Evolutionary conservation across 1,140 invertebrate genomes (phyloP), one percentile per base, ranked within the genome.

Genomic region (Chironomus striatipennis): DNA sequence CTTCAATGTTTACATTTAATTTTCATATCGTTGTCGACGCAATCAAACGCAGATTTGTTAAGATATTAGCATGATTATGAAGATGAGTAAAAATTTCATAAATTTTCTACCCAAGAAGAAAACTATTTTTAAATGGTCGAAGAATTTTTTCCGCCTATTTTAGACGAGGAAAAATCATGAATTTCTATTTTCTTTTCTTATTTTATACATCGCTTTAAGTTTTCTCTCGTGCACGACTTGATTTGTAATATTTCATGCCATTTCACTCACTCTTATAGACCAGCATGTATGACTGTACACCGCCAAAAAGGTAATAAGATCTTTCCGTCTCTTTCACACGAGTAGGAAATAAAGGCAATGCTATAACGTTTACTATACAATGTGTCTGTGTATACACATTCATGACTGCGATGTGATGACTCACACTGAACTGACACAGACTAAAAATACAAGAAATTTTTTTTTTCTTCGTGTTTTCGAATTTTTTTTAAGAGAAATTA

Each of bases 401-500:
- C 47, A 57, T 57, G 47, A 70, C 17, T 70, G 65, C 65, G 65
- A 70, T 70, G 65, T 70, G 17, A 70, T 70, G 65, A 70, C 65
- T 70, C 65, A 70, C 65, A 70, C 65, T 21, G 20, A 70, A 70
- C 65, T 70, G 65, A 70, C 65, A 70, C 65, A 70, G 65, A 70
- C 65, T 70, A 70, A 70, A 70, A 70, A 70, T 70, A 70, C 18
- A 57, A n/a, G 47, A 57, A n/a, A 12, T 12, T 57, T 57, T 57
- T 57, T 57, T 15, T 57, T 57, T 57, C n/a, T 57, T 57, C 12
- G 47, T 57, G 12, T 57, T 47, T 47, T 47, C 43, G 15, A 47
- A 10, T 10, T 15, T 47, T 47, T 47, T 47, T 57, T 34, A 34
- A 34, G 24, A 34, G 24, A 34, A 34, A 34, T 34, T 34, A 34